Evolutionary conservation across 2,113 vertebrate species (phyloP).

Genomic region (Salminus brasiliensis): DNA sequence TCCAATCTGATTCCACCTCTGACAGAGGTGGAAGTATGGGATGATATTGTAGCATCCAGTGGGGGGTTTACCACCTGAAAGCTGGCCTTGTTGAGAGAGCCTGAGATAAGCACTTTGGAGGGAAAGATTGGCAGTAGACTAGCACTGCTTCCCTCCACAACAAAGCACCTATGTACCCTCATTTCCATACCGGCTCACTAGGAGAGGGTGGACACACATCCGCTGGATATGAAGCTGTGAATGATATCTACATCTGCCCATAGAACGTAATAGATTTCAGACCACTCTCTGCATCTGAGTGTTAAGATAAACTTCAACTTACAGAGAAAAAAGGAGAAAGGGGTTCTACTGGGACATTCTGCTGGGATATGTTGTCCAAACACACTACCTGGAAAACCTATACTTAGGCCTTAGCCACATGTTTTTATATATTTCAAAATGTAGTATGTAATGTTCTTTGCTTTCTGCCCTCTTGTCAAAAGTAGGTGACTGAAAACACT

Average conservation of each 20-base stretch:
- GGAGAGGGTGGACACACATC: constrained; percentile 54
- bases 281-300: background rate
- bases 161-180: constrained; percentile 55
- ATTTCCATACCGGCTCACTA: constrained; percentile 49
- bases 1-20: constrained; percentile 62
- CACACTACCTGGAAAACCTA: too few relatives aligned
- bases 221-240: constrained; percentile 61
- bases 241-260: constrained; percentile 65
- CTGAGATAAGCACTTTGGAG: constrained; percentile 53
- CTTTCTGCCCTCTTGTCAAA: too few relatives aligned
- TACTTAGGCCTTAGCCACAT: too few relatives aligned
- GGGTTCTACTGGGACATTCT: background rate
- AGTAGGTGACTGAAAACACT: too few relatives aligned
- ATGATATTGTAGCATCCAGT: constrained; percentile 55
- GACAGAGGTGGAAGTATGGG: constrained; percentile 50
- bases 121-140: constrained; percentile 65
- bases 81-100: constrained; percentile 64
- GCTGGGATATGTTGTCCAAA: background rate
- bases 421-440: too few relatives aligned
- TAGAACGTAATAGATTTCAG: constrained; percentile 49
- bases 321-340: background rate
- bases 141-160: constrained; percentile 64
- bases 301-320: background rate
- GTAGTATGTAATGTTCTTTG: too few relatives aligned
- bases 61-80: constrained; percentile 59